Evolutionary conservation across 2,113 vertebrate genomes (phyloP), one percentile per base, ranked within the genome.

Genomic region (Macaca fascicularis): DNA sequence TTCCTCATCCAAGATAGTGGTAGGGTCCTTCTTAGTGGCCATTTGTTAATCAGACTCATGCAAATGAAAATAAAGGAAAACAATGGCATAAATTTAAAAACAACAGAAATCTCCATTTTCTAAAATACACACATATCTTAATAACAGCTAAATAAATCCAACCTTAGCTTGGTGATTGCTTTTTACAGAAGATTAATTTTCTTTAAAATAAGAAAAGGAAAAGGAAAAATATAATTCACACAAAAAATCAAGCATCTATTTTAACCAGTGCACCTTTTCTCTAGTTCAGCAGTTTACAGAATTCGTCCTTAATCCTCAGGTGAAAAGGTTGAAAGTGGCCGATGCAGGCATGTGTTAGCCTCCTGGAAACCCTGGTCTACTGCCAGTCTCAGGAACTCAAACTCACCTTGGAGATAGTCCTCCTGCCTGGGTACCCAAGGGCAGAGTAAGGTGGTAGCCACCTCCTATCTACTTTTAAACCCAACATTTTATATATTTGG

Each of bases 1-100:
- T 83, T 98, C 80, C 76, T 95, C 93, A 96, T 98, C 95, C 95
- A 97, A 98, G 95, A 98, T 97, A 1, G 0, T 93, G 86, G 72
- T 93, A 97, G 81, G 40, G 90, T 92, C 88, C 94, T 96, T 83
- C 61, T 90, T 96, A 97, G 84, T 85, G 78, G 90, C 83, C 82
- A 70, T 23, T 95, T 98, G 43, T 97, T 98, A 96, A 95, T 89
- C 96, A 89, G 90, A 91, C 97, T 91, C 95, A 94, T 83, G 93
- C 86, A 97, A 95, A 91, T 86, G 79, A 92, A 96, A 6, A 98
- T 80, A 96, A 50, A 95, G 95, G 70, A 96, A 98, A 97, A 97
- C 59, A 93, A 96, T 93, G 72, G 89, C 96, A 94, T 52, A 75
- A 91, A 95, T 35, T 64, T 95, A 69, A 93, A 95, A 90, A 89